Percentiles rank a stretch among this genome's conserved stretches.
These are phyloP conservation scores for Protosalanx chinensis DNA, from an alignment of 2,797 vertebrate species.

Conservation along the genomic window DNA sequence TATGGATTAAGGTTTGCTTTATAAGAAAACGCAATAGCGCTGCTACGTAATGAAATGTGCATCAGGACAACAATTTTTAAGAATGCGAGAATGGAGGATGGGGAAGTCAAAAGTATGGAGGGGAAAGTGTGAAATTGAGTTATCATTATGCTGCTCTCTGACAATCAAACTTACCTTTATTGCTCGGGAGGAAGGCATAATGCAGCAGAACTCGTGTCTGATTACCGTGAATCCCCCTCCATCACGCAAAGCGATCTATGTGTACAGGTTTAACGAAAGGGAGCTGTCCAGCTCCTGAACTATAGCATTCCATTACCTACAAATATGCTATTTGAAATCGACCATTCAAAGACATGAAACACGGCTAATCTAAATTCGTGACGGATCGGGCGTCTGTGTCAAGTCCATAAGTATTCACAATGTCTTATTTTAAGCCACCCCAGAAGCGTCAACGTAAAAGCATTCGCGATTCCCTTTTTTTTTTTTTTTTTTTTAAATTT, in stretches of 20 bases:
- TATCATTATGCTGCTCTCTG: not conserved
- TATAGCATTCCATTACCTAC: slow-evolving; percentile 47
- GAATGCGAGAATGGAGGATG: not conserved
- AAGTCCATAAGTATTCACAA: slow-evolving; percentile 17
- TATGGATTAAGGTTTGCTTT: not conserved
- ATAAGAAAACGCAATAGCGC: not conserved
- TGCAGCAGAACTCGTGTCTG: slow-evolving; percentile 33
- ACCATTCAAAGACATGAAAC: slow-evolving; percentile 2
- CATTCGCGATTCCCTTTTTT: slow-evolving; percentile 53
- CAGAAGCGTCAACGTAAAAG: slow-evolving; percentile 58
- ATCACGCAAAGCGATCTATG: slow-evolving; percentile 69
- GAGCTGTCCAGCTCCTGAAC: slow-evolving; percentile 76
- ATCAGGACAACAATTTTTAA: not conserved
- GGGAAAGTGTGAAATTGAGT: slow-evolving; percentile 7
- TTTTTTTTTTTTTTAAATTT: too few species aligned
- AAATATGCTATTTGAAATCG: slow-evolving; percentile 40
- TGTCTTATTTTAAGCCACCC: slow-evolving; percentile 43
- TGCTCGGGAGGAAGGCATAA: slow-evolving; percentile 48
- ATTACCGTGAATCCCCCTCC: slow-evolving; percentile 67
- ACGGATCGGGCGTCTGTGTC: not conserved
- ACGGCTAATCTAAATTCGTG: not conserved
- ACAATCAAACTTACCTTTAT: slow-evolving; percentile 66
- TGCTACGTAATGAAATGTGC: not conserved
- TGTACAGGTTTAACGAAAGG: slow-evolving; percentile 45
- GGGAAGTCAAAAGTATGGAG: not conserved